Evolutionary conservation across 1,140 invertebrate species (phyloP), one percentile per base, ranked within the genome.

Genomic region (Apis florea): DNA sequence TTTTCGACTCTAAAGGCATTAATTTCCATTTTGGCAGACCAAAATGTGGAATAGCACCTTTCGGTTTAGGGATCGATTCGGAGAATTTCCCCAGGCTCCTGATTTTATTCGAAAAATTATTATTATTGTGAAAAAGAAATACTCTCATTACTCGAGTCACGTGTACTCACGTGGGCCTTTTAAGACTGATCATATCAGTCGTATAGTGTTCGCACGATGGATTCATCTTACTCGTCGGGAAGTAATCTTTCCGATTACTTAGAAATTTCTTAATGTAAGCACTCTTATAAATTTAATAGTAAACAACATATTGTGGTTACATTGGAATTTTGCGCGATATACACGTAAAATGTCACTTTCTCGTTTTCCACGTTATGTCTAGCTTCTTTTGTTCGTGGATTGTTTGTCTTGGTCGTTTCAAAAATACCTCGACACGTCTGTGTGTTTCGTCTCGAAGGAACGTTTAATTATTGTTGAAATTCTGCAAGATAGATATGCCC

Each of bases 1-100:
- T 89, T 87, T 94, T 94, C 10, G 85, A 73, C 15, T 93, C 91
- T 21, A 94, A 63, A 0, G 93, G 89, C 80, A 93, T 87, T 2
- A 63, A 47, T 51, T 90, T 92, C 93, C 93, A 94, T 88, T 82
- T 87, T 64, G 93, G 92, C 21, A 93, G 74, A n/a, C 90, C 90
- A 24, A 91, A 93, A 59, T 89, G 85, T 51, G 90, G 88, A 0
- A 88, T 51, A 1, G 90, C 85, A 8, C 87, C 90, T 77, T 90
- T 87, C 3, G 90, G 88, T 12, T 89, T 91, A 53, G 93, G 89
- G 3, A 94, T 75, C 21, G 72, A 66, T 13, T 92, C 77, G 4
- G 83, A 80, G 10, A 92, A 59, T 72, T 89, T 85, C 49, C 91
- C 85, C 47, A 92, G 68, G 31, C 69, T 13, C 53, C 82, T 88